Percentiles rank a stretch among this genome's conserved stretches.
phyloP scores from a whole-genome alignment of 1,140 invertebrate genomes.

The Sinella curviseta region DNA sequence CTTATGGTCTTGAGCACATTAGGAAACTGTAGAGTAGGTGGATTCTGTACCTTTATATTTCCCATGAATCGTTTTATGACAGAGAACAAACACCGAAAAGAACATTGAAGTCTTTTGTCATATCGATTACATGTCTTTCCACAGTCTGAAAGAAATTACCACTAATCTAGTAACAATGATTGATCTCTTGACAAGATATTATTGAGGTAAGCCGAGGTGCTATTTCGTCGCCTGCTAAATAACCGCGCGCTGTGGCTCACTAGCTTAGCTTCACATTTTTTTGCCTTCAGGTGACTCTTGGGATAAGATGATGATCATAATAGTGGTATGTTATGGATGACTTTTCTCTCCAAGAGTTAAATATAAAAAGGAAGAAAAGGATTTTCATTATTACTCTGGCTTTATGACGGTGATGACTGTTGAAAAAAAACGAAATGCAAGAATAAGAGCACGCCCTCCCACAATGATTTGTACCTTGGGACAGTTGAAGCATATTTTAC shows the following conservation, averaged over 20 bases:
- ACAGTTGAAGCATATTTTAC: neutral
- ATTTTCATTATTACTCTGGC: constrained; percentile 5
- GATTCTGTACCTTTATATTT: too few relatives aligned
- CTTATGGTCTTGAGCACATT: too few relatives aligned
- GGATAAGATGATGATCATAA: too few relatives aligned
- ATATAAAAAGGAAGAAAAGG: constrained; percentile 8
- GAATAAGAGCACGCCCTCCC: constrained; percentile 45
- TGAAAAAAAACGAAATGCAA: constrained; percentile 29
- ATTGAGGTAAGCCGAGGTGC: constrained; percentile 9
- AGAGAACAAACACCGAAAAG: constrained; percentile 1
- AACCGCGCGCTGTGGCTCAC: too few relatives aligned
- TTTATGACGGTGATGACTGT: constrained; percentile 12
- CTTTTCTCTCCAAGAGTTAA: neutral
- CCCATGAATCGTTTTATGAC: neutral
- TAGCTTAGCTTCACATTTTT: neutral
- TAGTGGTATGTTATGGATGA: neutral
- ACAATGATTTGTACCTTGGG: constrained; percentile 38
- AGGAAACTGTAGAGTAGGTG: too few relatives aligned
- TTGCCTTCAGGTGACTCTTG: neutral
- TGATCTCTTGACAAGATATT: constrained; percentile 14
- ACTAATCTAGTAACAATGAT: constrained; percentile 24
- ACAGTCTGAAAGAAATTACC: constrained; percentile 16
- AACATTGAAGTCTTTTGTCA: neutral
- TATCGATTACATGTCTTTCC: constrained; percentile 19
- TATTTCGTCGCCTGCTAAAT: neutral